phyloP scores from a whole-genome alignment of 2,113 vertebrate species.

The Rostratula benghalensis region DNA sequence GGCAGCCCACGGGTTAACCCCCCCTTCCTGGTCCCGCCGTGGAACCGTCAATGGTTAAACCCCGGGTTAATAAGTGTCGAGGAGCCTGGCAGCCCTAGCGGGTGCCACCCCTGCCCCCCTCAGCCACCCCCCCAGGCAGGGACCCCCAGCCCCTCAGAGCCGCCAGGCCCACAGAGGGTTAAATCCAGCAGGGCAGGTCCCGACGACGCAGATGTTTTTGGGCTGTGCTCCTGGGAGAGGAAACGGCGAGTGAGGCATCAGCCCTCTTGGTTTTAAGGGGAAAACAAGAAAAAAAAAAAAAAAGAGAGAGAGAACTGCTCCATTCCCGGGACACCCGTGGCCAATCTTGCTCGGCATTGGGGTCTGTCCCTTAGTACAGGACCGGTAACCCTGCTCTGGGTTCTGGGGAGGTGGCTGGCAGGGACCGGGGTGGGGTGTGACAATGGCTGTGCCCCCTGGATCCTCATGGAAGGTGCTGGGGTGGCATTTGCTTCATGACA shows the following conservation, averaged over 20 bases:
- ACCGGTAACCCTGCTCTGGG: neutral
- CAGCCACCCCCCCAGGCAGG: neutral
- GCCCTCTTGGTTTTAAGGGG: slow-evolving; percentile 16
- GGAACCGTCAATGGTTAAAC: slow-evolving; percentile 66
- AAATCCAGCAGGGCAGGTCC: slow-evolving; percentile 50
- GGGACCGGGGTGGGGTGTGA: neutral
- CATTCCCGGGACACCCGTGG: neutral
- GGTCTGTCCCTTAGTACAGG: neutral
- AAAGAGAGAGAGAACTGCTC: slow-evolving; percentile 11
- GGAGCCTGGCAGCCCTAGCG: neutral
- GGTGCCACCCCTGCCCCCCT: neutral
- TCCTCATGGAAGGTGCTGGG: neutral
- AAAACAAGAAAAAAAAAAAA: slow-evolving; percentile 8
- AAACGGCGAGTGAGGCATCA: slow-evolving; percentile 58
- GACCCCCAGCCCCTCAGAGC: neutral
- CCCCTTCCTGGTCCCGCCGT: neutral
- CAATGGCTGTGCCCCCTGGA: neutral
- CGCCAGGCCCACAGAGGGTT: slow-evolving; percentile 15
- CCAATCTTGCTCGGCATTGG: neutral
- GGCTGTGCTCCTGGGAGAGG: slow-evolving; percentile 69
- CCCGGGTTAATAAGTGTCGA: slow-evolving; percentile 66
- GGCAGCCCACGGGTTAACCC: slow-evolving; percentile 13
- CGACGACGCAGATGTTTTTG: slow-evolving; percentile 72
- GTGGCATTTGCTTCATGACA: accelerated
- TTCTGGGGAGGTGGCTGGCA: neutral